Conservation (phyloP, 2,888 invertebrate genomes). For the Cerastis rubricosa region DNA sequence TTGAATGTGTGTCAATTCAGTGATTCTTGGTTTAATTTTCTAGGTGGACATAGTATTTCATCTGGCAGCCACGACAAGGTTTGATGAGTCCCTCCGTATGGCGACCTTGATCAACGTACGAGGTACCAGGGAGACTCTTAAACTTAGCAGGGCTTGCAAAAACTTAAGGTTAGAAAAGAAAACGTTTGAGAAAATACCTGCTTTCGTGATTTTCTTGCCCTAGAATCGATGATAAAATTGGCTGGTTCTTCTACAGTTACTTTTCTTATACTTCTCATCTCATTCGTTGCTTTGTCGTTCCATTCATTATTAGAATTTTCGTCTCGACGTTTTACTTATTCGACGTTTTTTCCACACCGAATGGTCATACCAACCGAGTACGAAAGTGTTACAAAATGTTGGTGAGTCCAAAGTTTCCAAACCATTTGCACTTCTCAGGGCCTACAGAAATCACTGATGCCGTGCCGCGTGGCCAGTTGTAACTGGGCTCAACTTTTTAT, state of each 20-base stretch:
- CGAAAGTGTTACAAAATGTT: no score
- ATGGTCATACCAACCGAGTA: no score
- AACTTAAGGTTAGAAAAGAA: conserved; percentile 16
- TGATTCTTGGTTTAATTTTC: background rate
- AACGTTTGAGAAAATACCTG: background rate
- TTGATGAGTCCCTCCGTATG: conserved; percentile 36
- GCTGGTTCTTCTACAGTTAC: no score
- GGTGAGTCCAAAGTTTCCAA: no score
- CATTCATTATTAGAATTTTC: no score
- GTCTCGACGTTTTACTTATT: no score
- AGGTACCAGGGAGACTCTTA: conserved; percentile 32
- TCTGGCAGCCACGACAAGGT: conserved; percentile 43
- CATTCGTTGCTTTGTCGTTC: no score
- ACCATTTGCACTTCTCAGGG: no score
- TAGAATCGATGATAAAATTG: background rate
- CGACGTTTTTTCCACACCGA: no score
- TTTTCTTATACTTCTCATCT: background rate
- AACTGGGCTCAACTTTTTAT: background rate
- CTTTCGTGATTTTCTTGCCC: no score
- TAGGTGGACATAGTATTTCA: conserved; percentile 38
- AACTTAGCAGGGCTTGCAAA: conserved; percentile 35
- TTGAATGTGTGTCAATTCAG: background rate
- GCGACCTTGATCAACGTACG: conserved; percentile 36
- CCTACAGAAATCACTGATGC: no score
- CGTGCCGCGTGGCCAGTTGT: background rate